phyloP scores from a whole-genome alignment of 2,888 invertebrate species.

The Oxycera nigricornis region DNA sequence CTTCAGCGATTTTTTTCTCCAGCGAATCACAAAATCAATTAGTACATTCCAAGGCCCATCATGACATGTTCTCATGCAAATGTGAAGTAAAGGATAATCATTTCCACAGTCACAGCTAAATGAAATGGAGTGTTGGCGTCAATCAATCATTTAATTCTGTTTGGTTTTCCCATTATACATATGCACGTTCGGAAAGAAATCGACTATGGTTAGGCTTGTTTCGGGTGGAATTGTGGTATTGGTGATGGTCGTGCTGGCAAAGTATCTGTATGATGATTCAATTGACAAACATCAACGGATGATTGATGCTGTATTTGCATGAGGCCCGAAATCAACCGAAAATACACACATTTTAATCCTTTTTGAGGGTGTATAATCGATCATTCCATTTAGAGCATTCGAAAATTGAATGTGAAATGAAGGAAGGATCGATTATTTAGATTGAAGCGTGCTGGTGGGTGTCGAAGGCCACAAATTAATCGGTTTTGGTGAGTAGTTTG shows the following conservation, averaged over 20 bases:
- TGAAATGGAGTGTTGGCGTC: conserved; percentile 29
- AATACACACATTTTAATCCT: not conserved
- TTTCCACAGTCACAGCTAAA: not conserved
- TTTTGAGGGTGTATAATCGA: conserved; percentile 9
- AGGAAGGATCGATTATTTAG: no score
- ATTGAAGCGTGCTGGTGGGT: no score
- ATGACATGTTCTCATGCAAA: conserved; percentile 1
- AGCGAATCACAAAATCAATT: conserved; percentile 3
- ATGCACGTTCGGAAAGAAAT: not conserved
- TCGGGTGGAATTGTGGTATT: not conserved
- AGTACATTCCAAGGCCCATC: not conserved
- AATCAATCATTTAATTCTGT: conserved; percentile 35
- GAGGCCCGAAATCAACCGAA: not conserved
- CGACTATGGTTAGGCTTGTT: not conserved
- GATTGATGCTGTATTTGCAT: conserved; percentile 7
- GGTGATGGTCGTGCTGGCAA: not conserved
- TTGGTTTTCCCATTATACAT: conserved; percentile 6
- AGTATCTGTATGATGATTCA: conserved; percentile 9
- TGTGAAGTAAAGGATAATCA: not conserved
- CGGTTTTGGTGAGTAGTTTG: no score
- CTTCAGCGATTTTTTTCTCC: no score
- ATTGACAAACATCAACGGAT: conserved; percentile 9
- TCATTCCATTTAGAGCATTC: not conserved
- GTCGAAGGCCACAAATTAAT: no score
- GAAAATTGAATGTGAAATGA: no score